Conservation (phyloP, 1,140 invertebrate genomes). For the Caenorhabditis briggsae region DNA sequence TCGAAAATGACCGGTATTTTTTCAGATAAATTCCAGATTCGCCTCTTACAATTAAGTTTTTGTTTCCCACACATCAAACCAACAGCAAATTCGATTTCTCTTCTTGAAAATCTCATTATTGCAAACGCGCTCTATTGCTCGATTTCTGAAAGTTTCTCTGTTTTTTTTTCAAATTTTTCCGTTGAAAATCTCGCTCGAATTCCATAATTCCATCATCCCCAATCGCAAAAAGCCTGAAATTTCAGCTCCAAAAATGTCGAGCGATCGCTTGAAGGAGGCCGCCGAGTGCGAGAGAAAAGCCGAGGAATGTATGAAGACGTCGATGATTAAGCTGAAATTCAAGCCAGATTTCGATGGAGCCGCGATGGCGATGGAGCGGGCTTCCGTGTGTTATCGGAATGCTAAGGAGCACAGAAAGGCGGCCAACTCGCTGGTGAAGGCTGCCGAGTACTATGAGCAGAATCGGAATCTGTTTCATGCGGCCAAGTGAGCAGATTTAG, state of each 20-base stretch:
- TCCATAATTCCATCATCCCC: too few species aligned
- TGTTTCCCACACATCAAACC: too few species aligned
- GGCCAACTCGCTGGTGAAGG: slow-evolving; percentile 83
- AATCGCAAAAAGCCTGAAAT: neutral
- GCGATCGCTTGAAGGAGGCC: slow-evolving; percentile 59
- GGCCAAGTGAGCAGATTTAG: slow-evolving; percentile 83
- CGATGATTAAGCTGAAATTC: slow-evolving; percentile 67
- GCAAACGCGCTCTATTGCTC: too few species aligned
- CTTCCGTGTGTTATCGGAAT: slow-evolving; percentile 65
- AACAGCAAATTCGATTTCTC: too few species aligned
- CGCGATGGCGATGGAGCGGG: slow-evolving; percentile 61
- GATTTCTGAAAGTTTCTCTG: too few species aligned
- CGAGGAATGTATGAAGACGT: slow-evolving; percentile 66
- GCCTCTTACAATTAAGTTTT: too few species aligned
- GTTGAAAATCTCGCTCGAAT: neutral
- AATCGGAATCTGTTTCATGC: slow-evolving; percentile 89
- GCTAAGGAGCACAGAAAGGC: slow-evolving; percentile 54
- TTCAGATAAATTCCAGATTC: too few species aligned
- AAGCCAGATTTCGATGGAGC: slow-evolving; percentile 68
- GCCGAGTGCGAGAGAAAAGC: slow-evolving; percentile 59
- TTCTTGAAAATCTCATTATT: too few species aligned
- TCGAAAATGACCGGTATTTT: too few species aligned
- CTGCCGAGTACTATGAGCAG: slow-evolving; percentile 88
- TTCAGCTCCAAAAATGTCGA: neutral
- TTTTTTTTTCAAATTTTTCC: neutral